Base-by-base conservation (phyloP, 2,888 invertebrate genomes). In the Cyaniris semiargus region DNA sequence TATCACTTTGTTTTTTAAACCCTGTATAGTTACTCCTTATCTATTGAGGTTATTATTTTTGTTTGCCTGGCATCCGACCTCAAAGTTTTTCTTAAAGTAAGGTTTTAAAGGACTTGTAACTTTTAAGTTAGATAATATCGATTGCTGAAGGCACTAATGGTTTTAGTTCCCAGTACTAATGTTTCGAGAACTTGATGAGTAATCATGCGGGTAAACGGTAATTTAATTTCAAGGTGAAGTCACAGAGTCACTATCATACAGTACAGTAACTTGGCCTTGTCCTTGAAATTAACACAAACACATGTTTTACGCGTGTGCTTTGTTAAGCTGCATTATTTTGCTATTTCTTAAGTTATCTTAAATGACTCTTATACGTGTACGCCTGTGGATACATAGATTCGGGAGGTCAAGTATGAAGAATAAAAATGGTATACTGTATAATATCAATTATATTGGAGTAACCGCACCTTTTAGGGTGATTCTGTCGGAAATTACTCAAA, bases 131-230 rank as follows among this genome's bases (percentile, higher is more conserved):
- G 13, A 58, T 21, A 21, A 21, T 66, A 66, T 66, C 23, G 60
- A 66, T 66, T 66, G 3, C 60, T 13, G 60, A 66, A 66, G 66
- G 66, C 27, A 66, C 66, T 66, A 66, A 66, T 66, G 23, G 60
- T 23, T 23, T 60, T 23, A 60, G 21, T 60, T 60, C 23, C 23
- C 60, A 23, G 60, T 23, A 13, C 23, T 23, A 60, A 66, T 31
- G 66, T 66, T 66, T 66, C 66, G 66, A 66, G 66, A 66, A 66
- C 66, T 66, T 27, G 74, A 74, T 74, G 74, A 74, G 44, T 74
- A 44, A 74, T 74, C 74, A 48, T 74, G 53, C 74, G 74, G 74
- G 48, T 74, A 74, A 74, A 72, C 66, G 66, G 27, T 27, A 27
- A 66, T 66, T 31, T 15, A 66, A 66, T 31, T 66, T 66, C 66